Evolutionary conservation across 2,888 invertebrate species (phyloP), one percentile per base, ranked within the genome.

Genomic region (Priocnemis perturbator): DNA sequence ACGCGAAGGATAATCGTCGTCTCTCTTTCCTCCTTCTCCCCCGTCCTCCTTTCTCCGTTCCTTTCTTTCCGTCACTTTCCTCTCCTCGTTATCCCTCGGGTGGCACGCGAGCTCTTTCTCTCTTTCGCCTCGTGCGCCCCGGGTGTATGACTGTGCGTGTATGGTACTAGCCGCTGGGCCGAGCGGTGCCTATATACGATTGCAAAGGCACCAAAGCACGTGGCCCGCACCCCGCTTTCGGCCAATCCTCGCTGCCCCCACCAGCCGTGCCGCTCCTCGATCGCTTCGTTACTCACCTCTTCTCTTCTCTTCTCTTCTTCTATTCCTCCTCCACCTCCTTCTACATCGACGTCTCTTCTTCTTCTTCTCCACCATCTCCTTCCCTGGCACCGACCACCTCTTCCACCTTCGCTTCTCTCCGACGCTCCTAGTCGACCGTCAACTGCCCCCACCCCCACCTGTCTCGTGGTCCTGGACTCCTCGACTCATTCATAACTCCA

Each of bases 401-500:
- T 9, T 53, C 45, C 61, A n/a, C 26, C 23, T n/a, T 63, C 20
- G n/a, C 53, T 52, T 52, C 50, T 23, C 45, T 48, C 11, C 11
- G 57, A 11, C 14, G 11, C 50, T 48, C 64, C 60, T 47, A 3
- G 61, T 69, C 59, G 60, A 74, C 73, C 74, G 70, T 17, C 71
- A 11, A 73, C 73, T 56, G 26, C 67, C 63, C 17, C 74, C 73
- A 63, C 77, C 74, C 76, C 77, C 78, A 74, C 78, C 77, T 62
- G 64, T 59, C 75, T 77, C 74, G 70, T 77, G 61, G 78, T 77
- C 73, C 79, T 69, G 73, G 65, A 70, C 71, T 74, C 68, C 74
- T 64, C 75, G 75, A 82, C 86, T 88, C 87, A 87, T 87, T 88
- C 88, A 88, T 87, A 86, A 88, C 85, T 88, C 85, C 83, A 79